Evolutionary conservation across 2,113 vertebrate genomes (phyloP).

Genomic region (Seriola dumerili): DNA sequence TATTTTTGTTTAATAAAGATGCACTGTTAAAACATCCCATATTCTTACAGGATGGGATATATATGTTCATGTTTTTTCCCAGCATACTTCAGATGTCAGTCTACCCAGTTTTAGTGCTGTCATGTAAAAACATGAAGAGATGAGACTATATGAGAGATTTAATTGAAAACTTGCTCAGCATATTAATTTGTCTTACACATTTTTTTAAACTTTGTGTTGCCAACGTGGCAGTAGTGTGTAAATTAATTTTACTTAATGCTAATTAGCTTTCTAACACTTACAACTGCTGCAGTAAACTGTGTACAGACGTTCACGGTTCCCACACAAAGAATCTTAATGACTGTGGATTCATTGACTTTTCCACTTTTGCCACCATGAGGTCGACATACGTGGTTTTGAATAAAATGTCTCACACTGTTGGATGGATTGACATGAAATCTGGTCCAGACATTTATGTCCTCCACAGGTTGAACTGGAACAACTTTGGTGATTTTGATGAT

Average conservation of each 20-base stretch:
- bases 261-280: not conserved
- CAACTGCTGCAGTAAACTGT: not conserved
- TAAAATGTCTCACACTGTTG: too few species aligned
- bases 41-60: not conserved
- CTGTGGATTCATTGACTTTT: not conserved
- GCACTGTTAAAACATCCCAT: not conserved
- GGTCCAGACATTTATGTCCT: too few species aligned
- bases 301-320: not conserved
- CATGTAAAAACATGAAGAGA: not conserved
- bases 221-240: not conserved
- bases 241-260: not conserved
- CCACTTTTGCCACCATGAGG: not conserved
- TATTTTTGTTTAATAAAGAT: not conserved
- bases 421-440: too few species aligned
- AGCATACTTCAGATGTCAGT: too few species aligned
- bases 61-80: too few species aligned
- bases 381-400: not conserved
- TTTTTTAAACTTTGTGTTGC: not conserved
- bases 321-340: not conserved
- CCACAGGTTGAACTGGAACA: too few species aligned
- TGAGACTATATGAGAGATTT: not conserved
- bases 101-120: not conserved
- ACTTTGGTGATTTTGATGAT: too few species aligned
- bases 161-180: not conserved
- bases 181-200: not conserved